These are phyloP conservation scores for Melanostoma scalare DNA, from an alignment of 2,888 invertebrate genomes.

Conservation along the genomic window DNA sequence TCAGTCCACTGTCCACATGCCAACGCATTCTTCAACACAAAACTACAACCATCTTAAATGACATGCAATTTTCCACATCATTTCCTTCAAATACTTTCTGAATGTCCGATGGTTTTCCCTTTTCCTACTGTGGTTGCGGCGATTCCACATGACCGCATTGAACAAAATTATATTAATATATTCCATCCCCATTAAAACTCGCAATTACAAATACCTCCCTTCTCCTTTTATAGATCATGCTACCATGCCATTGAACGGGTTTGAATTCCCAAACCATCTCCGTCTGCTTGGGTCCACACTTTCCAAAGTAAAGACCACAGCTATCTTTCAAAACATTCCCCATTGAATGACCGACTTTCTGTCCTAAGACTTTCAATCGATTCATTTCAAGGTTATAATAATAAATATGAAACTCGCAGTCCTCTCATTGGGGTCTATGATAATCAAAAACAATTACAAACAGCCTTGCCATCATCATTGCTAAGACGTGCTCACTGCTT, in stretches of 20 bases:
- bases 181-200: conserved; percentile 40
- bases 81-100: no score
- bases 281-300: no score
- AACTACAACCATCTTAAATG: no score
- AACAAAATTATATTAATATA: conserved; percentile 32
- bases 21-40: no score
- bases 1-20: no score
- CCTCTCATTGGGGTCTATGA: conserved; percentile 15
- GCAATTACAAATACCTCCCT: conserved; percentile 42
- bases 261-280: no score
- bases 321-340: no score
- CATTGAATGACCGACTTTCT: neutral
- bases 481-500: conserved; percentile 33
- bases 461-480: conserved; percentile 22
- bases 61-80: no score
- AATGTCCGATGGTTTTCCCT: no score
- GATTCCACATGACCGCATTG: conserved; percentile 36
- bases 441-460: conserved; percentile 70
- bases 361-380: conserved; percentile 43
- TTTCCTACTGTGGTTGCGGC: conserved; percentile 1
- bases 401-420: conserved; percentile 23
- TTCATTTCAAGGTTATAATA: conserved; percentile 27
- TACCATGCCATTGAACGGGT: no score
- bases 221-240: no score
- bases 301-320: no score